phyloP scores from a whole-genome alignment of 2,797 vertebrate species.

The Siniperca undulata region DNA sequence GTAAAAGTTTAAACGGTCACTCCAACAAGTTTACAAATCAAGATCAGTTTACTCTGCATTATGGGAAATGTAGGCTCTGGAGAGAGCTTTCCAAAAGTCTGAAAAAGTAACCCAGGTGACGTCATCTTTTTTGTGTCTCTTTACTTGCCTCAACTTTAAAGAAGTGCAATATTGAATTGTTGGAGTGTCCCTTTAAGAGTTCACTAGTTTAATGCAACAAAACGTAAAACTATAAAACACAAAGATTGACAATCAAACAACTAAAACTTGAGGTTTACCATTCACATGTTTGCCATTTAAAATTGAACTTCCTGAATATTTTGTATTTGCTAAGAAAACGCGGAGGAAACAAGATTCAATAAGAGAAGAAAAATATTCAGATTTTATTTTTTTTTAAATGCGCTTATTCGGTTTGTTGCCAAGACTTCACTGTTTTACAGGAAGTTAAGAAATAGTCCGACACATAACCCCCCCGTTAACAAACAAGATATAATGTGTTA shows the following conservation, averaged over 20 bases:
- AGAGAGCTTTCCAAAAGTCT: too few species aligned
- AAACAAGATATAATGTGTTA: background rate
- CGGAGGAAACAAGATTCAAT: background rate
- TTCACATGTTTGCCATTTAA: background rate
- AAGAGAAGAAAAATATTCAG: background rate
- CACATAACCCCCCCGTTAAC: background rate
- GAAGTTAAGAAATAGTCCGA: background rate
- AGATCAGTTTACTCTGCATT: background rate
- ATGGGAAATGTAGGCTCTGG: conserved; percentile 20
- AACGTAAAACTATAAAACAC: background rate
- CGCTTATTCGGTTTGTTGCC: too few species aligned
- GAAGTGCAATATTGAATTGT: background rate
- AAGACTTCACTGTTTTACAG: background rate
- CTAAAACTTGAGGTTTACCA: background rate
- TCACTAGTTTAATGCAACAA: background rate
- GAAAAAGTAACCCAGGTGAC: too few species aligned
- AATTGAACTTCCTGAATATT: background rate
- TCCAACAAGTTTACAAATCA: background rate
- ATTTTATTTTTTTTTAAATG: background rate
- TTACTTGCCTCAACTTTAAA: background rate
- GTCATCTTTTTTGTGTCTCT: background rate
- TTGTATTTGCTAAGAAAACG: background rate
- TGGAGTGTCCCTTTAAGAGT: too few species aligned
- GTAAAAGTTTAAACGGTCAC: background rate
- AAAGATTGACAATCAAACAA: background rate